Evolutionary conservation across 2,888 invertebrate species (phyloP).

Genomic region (Ectemnius lituratus): DNA sequence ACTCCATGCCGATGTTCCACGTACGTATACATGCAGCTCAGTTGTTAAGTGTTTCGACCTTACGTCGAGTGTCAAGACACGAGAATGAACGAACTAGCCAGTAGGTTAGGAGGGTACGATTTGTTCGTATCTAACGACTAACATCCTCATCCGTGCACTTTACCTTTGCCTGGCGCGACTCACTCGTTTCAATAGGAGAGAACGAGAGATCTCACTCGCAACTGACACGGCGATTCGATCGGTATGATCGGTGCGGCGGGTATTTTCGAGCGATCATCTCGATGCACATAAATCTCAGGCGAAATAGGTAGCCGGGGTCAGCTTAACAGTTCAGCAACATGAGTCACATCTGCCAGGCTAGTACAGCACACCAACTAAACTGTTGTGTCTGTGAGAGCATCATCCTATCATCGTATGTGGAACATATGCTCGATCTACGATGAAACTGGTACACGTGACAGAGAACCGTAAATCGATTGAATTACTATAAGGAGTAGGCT

Average conservation of each 20-base stretch:
- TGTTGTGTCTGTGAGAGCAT: too few relatives aligned
- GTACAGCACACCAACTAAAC: too few relatives aligned
- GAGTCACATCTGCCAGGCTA: too few relatives aligned
- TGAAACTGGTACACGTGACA: too few relatives aligned
- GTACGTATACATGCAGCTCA: constrained; percentile 27
- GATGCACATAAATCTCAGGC: too few relatives aligned
- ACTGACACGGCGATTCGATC: too few relatives aligned
- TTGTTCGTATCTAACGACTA: constrained; percentile 60
- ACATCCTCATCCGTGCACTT: constrained; percentile 55
- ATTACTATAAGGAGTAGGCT: constrained; percentile 30
- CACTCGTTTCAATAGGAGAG: constrained; percentile 10
- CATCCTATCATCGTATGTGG: too few relatives aligned
- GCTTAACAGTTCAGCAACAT: too few relatives aligned
- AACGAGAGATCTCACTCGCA: background rate
- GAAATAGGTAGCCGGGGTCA: too few relatives aligned
- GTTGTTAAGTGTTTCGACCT: constrained; percentile 61
- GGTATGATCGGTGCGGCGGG: too few relatives aligned
- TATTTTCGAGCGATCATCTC: too few relatives aligned
- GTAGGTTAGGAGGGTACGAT: constrained; percentile 59
- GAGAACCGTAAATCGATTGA: constrained; percentile 33
- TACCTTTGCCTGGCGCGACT: constrained; percentile 34
- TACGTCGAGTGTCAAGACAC: constrained; percentile 53
- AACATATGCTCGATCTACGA: too few relatives aligned
- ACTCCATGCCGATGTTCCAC: background rate
- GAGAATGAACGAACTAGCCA: constrained; percentile 36